Conservation (phyloP, 2,888 invertebrate species). For the Luperina nickerlii region DNA sequence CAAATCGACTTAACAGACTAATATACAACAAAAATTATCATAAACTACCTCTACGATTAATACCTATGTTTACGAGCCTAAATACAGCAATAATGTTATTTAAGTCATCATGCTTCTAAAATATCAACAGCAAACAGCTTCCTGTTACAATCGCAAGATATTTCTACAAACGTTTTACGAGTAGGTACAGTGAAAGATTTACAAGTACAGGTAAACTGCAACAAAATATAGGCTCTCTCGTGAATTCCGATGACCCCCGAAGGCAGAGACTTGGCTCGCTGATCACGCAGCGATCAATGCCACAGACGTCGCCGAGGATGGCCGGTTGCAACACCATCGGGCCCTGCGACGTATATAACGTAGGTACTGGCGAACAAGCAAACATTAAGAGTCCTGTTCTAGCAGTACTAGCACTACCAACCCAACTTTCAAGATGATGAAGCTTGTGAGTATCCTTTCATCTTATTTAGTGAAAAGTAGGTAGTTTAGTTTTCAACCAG, state of each 20-base stretch:
- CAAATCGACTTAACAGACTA: too few relatives aligned
- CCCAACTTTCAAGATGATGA: conserved; percentile 83
- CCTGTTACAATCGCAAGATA: conserved; percentile 3
- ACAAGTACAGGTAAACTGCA: conserved; percentile 34
- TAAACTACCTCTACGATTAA: too few relatives aligned
- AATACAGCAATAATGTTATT: too few relatives aligned
- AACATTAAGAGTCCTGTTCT: conserved; percentile 78
- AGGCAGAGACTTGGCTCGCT: conserved; percentile 75
- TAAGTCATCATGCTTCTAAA: not conserved
- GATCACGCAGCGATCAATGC: conserved; percentile 85
- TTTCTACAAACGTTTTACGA: conserved; percentile 15
- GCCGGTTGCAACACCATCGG: conserved; percentile 75
- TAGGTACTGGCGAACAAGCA: conserved; percentile 60
- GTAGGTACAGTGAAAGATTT: conserved; percentile 56
- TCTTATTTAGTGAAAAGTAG: not conserved
- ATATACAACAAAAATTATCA: too few relatives aligned
- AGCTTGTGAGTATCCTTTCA: conserved; percentile 80
- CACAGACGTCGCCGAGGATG: conserved; percentile 79
- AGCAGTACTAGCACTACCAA: conserved; percentile 75
- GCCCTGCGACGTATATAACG: conserved; percentile 80
- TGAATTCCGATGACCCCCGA: conserved; percentile 74
- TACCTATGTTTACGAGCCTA: too few relatives aligned
- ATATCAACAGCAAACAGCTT: not conserved
- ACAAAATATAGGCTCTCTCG: conserved; percentile 52
- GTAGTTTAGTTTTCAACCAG: not conserved